Conservation (phyloP, 2,888 invertebrate species). For the Drosophila quinaria region DNA sequence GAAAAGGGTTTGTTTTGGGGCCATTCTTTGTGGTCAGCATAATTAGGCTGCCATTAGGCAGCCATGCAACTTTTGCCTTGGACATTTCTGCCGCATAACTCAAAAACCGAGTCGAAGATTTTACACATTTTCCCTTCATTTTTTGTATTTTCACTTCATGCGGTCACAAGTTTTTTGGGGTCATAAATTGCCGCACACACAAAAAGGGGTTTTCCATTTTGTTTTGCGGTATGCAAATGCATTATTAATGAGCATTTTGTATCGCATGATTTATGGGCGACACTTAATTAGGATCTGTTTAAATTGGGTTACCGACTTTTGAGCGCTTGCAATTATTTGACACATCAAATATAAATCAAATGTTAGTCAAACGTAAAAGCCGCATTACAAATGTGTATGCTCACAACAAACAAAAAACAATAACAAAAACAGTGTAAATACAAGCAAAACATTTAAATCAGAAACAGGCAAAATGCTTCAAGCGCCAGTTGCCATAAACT, state of each 20-base stretch:
- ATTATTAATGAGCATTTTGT: constrained; percentile 70
- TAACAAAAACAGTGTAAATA: constrained; percentile 4
- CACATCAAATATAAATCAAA: constrained; percentile 48
- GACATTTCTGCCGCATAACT: constrained; percentile 46
- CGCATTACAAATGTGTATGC: constrained; percentile 2
- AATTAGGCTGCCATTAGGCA: constrained; percentile 78
- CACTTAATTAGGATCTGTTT: constrained; percentile 72
- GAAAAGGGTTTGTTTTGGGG: constrained; percentile 25
- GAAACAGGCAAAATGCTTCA: constrained; percentile 21
- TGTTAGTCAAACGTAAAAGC: constrained; percentile 41
- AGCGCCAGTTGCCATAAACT: constrained; percentile 31
- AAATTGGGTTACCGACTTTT: constrained; percentile 33
- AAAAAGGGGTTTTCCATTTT: constrained; percentile 58
- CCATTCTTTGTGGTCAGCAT: constrained; percentile 62
- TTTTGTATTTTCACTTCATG: constrained; percentile 12
- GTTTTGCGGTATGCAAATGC: constrained; percentile 69
- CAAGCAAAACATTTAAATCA: neutral
- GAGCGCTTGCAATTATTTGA: constrained; percentile 4
- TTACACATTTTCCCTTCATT: constrained; percentile 31
- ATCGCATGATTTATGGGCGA: constrained; percentile 66
- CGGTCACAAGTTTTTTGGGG: constrained; percentile 34
- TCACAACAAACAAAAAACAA: constrained; percentile 12
- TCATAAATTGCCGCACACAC: constrained; percentile 58
- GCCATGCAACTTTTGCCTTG: constrained; percentile 42
- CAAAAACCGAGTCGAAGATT: constrained; percentile 52